phyloP scores from a whole-genome alignment of 2,888 invertebrate genomes.

The Abscondita cerata region DNA sequence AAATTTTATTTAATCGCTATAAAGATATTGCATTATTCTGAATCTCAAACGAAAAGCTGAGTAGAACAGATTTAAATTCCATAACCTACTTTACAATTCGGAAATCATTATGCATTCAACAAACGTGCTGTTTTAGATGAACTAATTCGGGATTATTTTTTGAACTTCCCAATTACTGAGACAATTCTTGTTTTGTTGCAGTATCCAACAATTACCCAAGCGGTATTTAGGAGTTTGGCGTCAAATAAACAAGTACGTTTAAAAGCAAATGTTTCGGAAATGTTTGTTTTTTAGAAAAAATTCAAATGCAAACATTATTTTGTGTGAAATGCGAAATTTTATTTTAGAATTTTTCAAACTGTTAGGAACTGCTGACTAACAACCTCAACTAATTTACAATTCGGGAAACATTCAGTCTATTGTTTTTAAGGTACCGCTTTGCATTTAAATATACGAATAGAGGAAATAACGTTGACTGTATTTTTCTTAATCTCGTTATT shows the following conservation, averaged over 20 bases:
- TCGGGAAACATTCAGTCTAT: conserved; percentile 24
- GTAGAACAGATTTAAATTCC: conserved; percentile 18
- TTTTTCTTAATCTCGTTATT: conserved; percentile 3
- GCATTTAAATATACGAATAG: conserved; percentile 30
- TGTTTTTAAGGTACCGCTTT: conserved; percentile 29
- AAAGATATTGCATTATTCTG: conserved; percentile 4
- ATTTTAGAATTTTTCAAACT: conserved; percentile 6
- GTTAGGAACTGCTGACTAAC: conserved; percentile 21
- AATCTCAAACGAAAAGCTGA: conserved; percentile 13
- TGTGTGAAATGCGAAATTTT: no score
- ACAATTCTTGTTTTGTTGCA: conserved; percentile 19
- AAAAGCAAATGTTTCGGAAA: no score
- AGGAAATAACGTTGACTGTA: conserved; percentile 19
- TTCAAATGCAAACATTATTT: no score
- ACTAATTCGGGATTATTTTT: conserved; percentile 29
- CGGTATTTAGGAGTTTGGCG: not conserved
- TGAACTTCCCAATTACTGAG: conserved; percentile 27
- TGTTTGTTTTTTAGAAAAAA: no score
- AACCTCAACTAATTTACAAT: conserved; percentile 21
- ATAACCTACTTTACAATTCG: conserved; percentile 26
- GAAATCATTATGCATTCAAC: conserved; percentile 21
- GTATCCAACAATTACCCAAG: conserved; percentile 14
- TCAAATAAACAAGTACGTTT: no score
- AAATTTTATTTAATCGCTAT: conserved; percentile 4
- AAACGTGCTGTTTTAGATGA: conserved; percentile 27